These are phyloP conservation scores for Oxytorus armatus DNA, from an alignment of 2,888 invertebrate genomes.

Conservation along the genomic window DNA sequence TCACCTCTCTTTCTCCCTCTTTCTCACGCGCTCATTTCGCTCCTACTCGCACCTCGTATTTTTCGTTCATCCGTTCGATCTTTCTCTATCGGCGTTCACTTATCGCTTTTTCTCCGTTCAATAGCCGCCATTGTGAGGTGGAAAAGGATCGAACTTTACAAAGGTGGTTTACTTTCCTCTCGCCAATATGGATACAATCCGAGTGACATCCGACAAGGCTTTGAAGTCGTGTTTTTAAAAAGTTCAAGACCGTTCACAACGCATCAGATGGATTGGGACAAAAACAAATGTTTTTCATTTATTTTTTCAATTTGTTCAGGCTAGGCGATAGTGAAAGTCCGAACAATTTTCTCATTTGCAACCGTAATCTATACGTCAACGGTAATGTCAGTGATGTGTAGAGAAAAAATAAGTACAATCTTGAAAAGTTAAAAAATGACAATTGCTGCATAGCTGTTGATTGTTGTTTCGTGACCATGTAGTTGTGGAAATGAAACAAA, in stretches of 20 bases:
- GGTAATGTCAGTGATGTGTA: no score
- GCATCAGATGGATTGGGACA: not conserved
- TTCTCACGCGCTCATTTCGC: slow-evolving; percentile 48
- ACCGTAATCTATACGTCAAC: no score
- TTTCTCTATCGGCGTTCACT: slow-evolving; percentile 42
- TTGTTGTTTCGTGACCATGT: no score
- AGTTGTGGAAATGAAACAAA: not conserved
- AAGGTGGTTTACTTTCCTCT: slow-evolving; percentile 60
- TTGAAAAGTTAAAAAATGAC: no score
- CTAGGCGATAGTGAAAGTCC: not conserved
- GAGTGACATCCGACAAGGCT: slow-evolving; percentile 29
- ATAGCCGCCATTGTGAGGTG: slow-evolving; percentile 9
- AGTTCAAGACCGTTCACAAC: not conserved
- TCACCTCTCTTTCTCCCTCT: slow-evolving; percentile 75
- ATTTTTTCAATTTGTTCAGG: not conserved
- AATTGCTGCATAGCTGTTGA: no score
- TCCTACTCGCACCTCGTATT: slow-evolving; percentile 33
- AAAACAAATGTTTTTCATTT: not conserved
- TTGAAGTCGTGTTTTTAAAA: not conserved
- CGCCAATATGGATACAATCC: slow-evolving; percentile 60
- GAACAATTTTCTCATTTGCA: not conserved
- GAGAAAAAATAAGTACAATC: no score
- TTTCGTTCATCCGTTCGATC: slow-evolving; percentile 47
- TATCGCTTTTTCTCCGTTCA: slow-evolving; percentile 52
- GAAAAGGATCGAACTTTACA: slow-evolving; percentile 12